Base-by-base conservation (phyloP, 2,888 invertebrate species). In the Meliscaeva auricollis region DNA sequence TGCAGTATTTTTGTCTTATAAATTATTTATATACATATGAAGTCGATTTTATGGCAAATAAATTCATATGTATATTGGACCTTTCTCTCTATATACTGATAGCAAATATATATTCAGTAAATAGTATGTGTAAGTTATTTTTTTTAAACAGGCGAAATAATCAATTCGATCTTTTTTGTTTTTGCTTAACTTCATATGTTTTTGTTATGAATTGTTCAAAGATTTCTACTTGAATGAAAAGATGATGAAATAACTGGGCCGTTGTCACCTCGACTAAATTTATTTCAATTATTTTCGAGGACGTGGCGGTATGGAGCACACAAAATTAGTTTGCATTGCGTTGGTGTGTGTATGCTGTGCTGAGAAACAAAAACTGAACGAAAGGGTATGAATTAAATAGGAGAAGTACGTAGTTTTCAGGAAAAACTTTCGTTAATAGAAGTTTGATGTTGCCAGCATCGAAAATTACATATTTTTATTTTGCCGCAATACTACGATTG, bases 181-280 rank as follows among this genome's bases (percentile, higher is more conserved):
- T 66, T 62, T 58, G 32, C 41, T 79, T 79, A 75, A 84, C 84
- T 84, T 60, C 84, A 84, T 84, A 69, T 9, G 22, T 20, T 58
- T 44, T 50, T 60, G 48, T 58, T 72, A 89, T 89, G 90, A 91
- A 90, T 90, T 90, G 90, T 90, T 91, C 91, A 91, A 91, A 90
- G 90, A 90, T 89, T 90, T 90, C 90, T 90, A 91, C 91, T 91
- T 91, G 89, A 91, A 90, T 90, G 90, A 90, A 87, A 87, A 85
- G 84, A 44, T 22, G 41, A 52, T 62, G 48, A 68, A 62, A 44
- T 22, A 62, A 82, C 73, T 77, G 56, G 30, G 70, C 75, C 52
- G 44, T 62, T 60, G 54, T 73, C 35, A 66, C 64, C 60, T 68
- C 77, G 41, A 52, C 52, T 52, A 22, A 50, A 50, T 15, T 50